A percentile compares a stretch with the other conserved stretches of the same genome.
Evolutionary conservation across 1,140 invertebrate genomes (phyloP).

Genomic region (Macrosteles quadrilineatus): DNA sequence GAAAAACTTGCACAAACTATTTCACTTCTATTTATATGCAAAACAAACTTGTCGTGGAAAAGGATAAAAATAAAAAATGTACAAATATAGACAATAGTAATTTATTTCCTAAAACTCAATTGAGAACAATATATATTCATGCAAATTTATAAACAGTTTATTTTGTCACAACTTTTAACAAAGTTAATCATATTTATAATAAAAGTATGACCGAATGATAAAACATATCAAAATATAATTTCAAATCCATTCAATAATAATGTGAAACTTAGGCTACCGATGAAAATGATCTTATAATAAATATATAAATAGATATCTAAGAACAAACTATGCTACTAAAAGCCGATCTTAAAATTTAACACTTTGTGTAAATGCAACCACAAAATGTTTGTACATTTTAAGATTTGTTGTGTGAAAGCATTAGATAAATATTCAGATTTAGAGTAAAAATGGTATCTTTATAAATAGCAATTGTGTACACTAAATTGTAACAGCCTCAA

Average conservation of each 20-base stretch:
- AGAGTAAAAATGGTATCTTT: too few relatives aligned
- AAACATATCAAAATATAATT: slow-evolving; percentile 14
- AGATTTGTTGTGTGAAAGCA: too few relatives aligned
- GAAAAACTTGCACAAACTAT: too few relatives aligned
- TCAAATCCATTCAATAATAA: not conserved
- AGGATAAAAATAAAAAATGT: too few relatives aligned
- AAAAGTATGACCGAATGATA: not conserved
- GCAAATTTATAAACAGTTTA: slow-evolving; percentile 17
- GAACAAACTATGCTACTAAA: slow-evolving; percentile 6
- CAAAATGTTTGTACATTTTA: not conserved
- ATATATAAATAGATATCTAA: not conserved
- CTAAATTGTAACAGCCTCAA: too few relatives aligned
- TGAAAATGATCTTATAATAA: not conserved
- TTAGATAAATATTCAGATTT: too few relatives aligned
- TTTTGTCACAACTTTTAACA: slow-evolving; percentile 16
- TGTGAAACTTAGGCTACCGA: too few relatives aligned
- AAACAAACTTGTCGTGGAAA: too few relatives aligned
- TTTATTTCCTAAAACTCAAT: slow-evolving; percentile 16
- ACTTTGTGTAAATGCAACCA: slow-evolving; percentile 20
- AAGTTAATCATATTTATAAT: not conserved
- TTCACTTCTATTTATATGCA: too few relatives aligned
- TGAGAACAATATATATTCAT: not conserved
- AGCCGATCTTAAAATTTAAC: slow-evolving; percentile 7
- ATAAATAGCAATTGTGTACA: too few relatives aligned
- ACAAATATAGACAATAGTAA: slow-evolving; percentile 11